Base-by-base conservation (phyloP, 2,797 vertebrate species). In the Phaenicophaeus curvirostris region DNA sequence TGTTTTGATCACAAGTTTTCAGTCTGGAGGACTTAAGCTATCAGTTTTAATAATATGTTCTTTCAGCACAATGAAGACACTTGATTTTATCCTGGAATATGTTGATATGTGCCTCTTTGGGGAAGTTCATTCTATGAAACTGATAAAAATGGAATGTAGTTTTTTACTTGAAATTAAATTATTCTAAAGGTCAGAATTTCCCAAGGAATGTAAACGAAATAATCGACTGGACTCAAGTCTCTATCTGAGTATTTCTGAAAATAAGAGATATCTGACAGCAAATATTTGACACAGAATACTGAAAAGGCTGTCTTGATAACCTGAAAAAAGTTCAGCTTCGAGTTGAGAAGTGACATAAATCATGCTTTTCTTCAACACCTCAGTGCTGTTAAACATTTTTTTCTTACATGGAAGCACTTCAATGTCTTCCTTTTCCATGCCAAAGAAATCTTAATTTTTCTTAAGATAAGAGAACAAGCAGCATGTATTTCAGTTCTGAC, bases 111-210 rank as follows among this genome's bases (percentile, higher is more conserved):
- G 7, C n/a, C 53, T 85, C 25, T 44, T 61, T 48, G 33, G 50
- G 13, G 17, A 78, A 75, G 28, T 65, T 90, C 13, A 25, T 78
- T 72, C 73, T 78, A 9, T 69, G 42, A 54, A 84, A 65, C 31
- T 37, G 72, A 19, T 57, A 50, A 53, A 77, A 9, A 17, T 69
- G 53, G 31, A 28, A 23, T 82, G 62, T 50, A 85, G 7, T 1
- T 41, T 87, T 86, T 72, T 25, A 41, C 15, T 71, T 67, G 14
- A 75, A 82, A 79, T 44, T 41, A 63, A 71, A 83, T 93, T 90
- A 46, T 86, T 81, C 28, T 88, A 88, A 95, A 94, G 44, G 76
- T 88, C 62, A 91, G 76, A 30, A 53, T 84, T 85, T 72, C 42
- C 35, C 27, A 35, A 54, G 80, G 83, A 90, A 81, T 84, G 55